phyloP scores from a whole-genome alignment of 2,888 invertebrate genomes.

The Arenicola marina region DNA sequence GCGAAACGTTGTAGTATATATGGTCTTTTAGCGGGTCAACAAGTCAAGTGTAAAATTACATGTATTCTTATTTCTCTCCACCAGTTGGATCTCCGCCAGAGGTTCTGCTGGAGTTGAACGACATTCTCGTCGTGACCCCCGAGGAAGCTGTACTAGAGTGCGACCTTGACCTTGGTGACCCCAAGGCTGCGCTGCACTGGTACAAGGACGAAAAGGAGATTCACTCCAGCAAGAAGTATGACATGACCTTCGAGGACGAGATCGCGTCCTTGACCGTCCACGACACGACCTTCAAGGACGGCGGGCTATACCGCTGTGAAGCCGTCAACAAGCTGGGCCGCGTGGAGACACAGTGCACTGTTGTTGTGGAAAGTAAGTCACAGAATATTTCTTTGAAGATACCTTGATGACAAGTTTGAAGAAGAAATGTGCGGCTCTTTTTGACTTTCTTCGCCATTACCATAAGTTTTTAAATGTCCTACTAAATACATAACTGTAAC shows the following conservation, averaged over 20 bases:
- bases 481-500: too few species aligned
- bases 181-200: constrained; percentile 43
- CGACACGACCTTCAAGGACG: constrained; percentile 51
- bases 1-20: too few species aligned
- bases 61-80: too few species aligned
- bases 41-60: too few species aligned
- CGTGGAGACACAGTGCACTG: constrained; percentile 52
- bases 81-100: constrained; percentile 51
- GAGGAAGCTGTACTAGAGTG: constrained; percentile 30
- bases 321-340: constrained; percentile 56
- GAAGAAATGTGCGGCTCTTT: too few species aligned
- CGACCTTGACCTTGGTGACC: constrained; percentile 30
- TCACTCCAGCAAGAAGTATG: constrained; percentile 62
- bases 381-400: too few species aligned
- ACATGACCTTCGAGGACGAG: constrained; percentile 68
- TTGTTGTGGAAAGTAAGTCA: constrained; percentile 53
- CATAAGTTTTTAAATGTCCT: too few species aligned
- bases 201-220: constrained; percentile 70
- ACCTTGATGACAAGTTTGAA: too few species aligned
- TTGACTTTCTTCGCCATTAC: too few species aligned
- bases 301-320: constrained; percentile 51
- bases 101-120: constrained; percentile 31
- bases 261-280: constrained; percentile 69
- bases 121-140: constrained; percentile 28
- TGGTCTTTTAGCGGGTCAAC: too few species aligned